Base-by-base conservation (phyloP, 2,797 vertebrate genomes). In the Mus spretus region DNA sequence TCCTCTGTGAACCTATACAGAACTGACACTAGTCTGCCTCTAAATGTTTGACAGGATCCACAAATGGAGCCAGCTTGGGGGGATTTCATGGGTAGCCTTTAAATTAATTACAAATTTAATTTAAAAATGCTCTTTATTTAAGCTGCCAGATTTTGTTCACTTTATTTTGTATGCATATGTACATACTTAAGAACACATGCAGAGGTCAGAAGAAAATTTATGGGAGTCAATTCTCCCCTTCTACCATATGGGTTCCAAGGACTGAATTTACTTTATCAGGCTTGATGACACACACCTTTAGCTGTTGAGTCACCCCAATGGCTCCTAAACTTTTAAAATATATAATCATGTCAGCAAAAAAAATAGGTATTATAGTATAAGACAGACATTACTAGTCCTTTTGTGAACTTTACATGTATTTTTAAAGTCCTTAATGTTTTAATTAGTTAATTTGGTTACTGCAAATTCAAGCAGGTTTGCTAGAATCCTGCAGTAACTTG, bases 281-380 rank as follows among this genome's bases (percentile, higher is more conserved):
- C 65, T 72, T 86, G 13, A 50, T 47, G 65, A 72, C 7, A 37
- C 34, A 37, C 24, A 55, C 34, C 34, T 72, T 55, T 72, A 87
- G 34, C 65, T 72, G 50, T 11, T 55, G 34, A 87, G 34, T 72
- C 47, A 55, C 8, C 47, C 72, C n/a, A 14, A 3, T 72, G 47
- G 13, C 50, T 50, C 22, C 47, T 74, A 4, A 95, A 93, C 20
- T 78, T 85, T 88, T 34, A 47, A 91, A 97, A 61, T 34, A 80
- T 17, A 53, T 65, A 88, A 77, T 37, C 59, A 91, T 34, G 31
- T 26, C 55, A 70, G 78, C 67, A 78, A 88, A 79, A 74, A 40
- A 79, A n/a, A 63, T 92, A 74, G 55, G 3, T 77, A 72, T 82
- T 89, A 81, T 26, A 85, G 12, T 53, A 81, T 22, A 85, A 92